Percentiles rank a stretch among this genome's conserved stretches.
Conservation (phyloP, 1,140 invertebrate species). For the Zaprionus kolodkinae region DNA sequence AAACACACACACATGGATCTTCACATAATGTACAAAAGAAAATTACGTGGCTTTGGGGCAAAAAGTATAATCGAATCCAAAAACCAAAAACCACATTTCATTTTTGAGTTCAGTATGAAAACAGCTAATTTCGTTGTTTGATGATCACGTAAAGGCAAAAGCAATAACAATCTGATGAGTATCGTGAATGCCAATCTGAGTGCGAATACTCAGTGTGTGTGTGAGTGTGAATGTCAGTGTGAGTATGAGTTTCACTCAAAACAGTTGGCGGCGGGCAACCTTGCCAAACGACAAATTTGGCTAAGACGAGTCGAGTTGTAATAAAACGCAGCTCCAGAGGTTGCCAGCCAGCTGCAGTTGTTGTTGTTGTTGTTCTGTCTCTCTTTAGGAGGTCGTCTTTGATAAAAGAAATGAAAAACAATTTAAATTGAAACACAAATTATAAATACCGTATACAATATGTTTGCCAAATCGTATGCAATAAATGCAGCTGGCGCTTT, state of each 20-base stretch:
- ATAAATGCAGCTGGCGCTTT: not conserved
- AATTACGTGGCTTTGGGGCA: constrained; percentile 54
- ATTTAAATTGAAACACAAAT: not conserved
- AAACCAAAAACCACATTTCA: constrained; percentile 44
- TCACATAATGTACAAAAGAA: constrained; percentile 16
- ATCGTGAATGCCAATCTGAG: constrained; percentile 18
- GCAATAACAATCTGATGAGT: constrained; percentile 18
- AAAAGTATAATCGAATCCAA: not conserved
- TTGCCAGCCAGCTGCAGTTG: constrained; percentile 36
- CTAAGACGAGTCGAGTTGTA: constrained; percentile 68
- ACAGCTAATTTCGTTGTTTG: constrained; percentile 65
- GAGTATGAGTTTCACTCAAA: constrained; percentile 18
- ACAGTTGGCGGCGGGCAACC: constrained; percentile 51
- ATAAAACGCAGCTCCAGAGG: constrained; percentile 26
- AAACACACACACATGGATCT: not conserved
- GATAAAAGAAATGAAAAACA: constrained; percentile 38
- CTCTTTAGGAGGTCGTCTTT: constrained; percentile 21
- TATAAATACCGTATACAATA: not conserved
- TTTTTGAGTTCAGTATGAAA: constrained; percentile 14
- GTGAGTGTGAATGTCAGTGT: constrained; percentile 5
- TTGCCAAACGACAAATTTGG: constrained; percentile 76
- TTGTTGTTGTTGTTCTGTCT: not conserved
- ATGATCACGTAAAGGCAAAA: constrained; percentile 31
- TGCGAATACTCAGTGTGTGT: not conserved
- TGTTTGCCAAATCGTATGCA: not conserved